Base-by-base conservation (phyloP, 2,113 vertebrate genomes). In the Pycnonotus jocosus region DNA sequence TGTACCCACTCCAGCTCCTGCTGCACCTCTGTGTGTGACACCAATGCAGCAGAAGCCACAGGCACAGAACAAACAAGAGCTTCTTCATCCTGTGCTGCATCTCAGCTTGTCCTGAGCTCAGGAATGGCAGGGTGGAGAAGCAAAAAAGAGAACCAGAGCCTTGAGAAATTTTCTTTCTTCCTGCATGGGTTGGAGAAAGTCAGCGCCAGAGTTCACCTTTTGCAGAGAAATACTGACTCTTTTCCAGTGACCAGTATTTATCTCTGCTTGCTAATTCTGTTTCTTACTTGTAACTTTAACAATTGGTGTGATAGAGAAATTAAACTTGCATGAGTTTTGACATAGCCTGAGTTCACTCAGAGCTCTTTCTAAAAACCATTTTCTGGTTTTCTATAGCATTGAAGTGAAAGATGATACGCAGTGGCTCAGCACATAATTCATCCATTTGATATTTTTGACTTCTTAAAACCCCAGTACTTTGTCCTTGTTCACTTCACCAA, bases 401-500 rank as follows among this genome's bases (percentile, higher is more conserved):
- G 64, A 83, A 86, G 79, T 92, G 86, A 88, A 94, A 90, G 88
- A 94, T 94, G 56, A 47, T 92, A 33, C 12, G 64, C 56, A n/a
- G 62, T 45, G 19, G 23, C 58, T 90, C 35, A 88, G 82, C 86
- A 78, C 28, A 7, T 93, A 93, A 88, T 90, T 93, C 11, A 94
- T 92, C 76, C 48, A 80, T 86, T 94, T 92, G 80, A 38, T 93
- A 44, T 88, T 88, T 92, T 81, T 94, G 83, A 93, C 44, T 92
- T 94, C 47, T 92, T 95, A 88, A 91, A 95, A 78, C 33, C 24
- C 47, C 1, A 2, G 54, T 83, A 56, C 88, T 94, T 95, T 51
- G 68, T 96, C 85, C 62, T 94, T 88, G 86, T 95, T 86, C 92
- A 57, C 69, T 86, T 90, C 51, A 81, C 33, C 80, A 51, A 86